Evolutionary conservation across 2,113 vertebrate genomes (phyloP).

Genomic region (Edolisoma coerulescens): DNA sequence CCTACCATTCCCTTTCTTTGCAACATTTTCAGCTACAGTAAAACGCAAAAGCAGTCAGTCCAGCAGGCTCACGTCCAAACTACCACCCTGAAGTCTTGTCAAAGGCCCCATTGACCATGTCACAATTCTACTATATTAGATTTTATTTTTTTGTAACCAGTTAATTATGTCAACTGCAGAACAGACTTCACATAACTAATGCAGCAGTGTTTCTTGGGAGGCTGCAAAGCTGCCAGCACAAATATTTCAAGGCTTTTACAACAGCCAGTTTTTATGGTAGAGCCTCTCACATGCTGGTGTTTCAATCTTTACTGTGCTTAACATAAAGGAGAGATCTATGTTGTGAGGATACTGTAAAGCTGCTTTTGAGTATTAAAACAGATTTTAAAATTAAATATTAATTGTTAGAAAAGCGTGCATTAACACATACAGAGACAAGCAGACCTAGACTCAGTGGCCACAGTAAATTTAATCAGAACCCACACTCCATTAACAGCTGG

Average conservation of each 20-base stretch:
- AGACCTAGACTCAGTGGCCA: neutral
- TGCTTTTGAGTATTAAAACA: neutral
- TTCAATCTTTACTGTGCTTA: neutral
- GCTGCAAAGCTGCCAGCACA: neutral
- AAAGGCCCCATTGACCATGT: neutral
- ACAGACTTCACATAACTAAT: neutral
- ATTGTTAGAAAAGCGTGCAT: neutral
- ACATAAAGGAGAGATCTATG: neutral
- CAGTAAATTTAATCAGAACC: constrained; percentile 47
- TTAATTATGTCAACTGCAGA: neutral
- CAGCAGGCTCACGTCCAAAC: neutral
- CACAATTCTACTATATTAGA: neutral
- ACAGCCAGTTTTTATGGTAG: neutral
- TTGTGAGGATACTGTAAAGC: neutral
- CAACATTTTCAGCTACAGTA: neutral
- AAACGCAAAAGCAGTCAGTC: neutral
- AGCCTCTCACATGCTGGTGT: neutral
- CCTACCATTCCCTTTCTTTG: neutral
- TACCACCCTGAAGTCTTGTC: neutral
- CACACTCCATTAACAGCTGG: constrained; percentile 51
- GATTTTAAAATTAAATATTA: neutral
- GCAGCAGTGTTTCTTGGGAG: neutral
- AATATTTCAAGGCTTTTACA: neutral
- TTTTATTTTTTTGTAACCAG: neutral
- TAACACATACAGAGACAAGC: neutral